Base-by-base conservation (phyloP, 2,113 vertebrate genomes). In the Oriolus oriolus region DNA sequence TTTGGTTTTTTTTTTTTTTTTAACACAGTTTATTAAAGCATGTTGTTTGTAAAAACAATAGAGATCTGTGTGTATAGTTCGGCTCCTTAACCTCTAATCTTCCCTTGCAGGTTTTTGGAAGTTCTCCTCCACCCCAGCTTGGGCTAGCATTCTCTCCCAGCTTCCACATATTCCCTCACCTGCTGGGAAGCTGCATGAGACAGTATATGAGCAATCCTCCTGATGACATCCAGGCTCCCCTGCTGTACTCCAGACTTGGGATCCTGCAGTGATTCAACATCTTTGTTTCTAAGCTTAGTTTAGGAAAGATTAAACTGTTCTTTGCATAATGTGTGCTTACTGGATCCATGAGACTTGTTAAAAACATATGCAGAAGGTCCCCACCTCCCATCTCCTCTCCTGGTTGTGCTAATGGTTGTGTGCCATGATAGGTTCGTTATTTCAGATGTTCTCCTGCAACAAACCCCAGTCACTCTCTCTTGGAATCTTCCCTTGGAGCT, bases 221-320 rank as follows among this genome's bases (percentile, higher is more conserved):
- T 82, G 45, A 85, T 76, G 74, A 69, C n/a, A 68, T 81, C 74
- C 69, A 53, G n/a, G 52, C 52, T 79, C 16, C 57, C 28, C 45
- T 92, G 52, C 84, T 65, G 74, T 76, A 57, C 33, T 85, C 30
- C 74, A 82, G 15, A 37, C 76, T 84, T 12, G 20, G 57, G 60
- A 78, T 90, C 52, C 52, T 82, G 74, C 57, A 30, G 61, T 56
- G 60, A 50, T 79, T 91, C 92, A 82, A n/a, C 49, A 68, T 82
- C 56, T 95, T 93, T 71, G 24, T 93, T 95, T 95, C 69, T n/a
- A 68, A 78, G 44, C 69, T 90, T 54, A 52, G 24, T 21, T 95
- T 92, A 66, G 41, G 69, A 59, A 95, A 91, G 69, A 75, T 63
- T 87, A 71, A 92, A 49, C 41, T 65, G 24, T 74, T 92, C 37